Base-by-base conservation (phyloP, 1,140 invertebrate species). In the Drosophila yakuba region DNA sequence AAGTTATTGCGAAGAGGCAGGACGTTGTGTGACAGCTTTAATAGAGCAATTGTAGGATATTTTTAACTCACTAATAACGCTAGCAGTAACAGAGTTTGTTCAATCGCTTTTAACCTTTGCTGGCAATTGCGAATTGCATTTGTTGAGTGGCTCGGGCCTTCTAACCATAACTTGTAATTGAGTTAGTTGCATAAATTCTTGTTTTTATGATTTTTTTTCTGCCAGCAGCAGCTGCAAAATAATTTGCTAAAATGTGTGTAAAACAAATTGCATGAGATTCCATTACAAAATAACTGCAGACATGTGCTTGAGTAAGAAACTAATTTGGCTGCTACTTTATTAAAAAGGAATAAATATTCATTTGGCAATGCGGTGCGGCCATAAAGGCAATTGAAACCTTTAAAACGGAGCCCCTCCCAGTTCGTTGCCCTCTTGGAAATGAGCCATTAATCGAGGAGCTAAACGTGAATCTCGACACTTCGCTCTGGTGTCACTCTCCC, bases 261-360 rank as follows among this genome's bases (percentile, higher is more conserved):
- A 67, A 67, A 67, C 61, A 67, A 67, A 67, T 67, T 66, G 44
- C 60, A n/a, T 51, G 28, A n/a, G 63, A 67, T 58, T 20, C n/a
- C 25, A 41, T 39, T 67, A 64, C 44, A 50, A 67, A 67, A 67
- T 64, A 64, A 38, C 15, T 20, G 43, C 43, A 15, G 35, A 43
- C 17, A 61, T 59, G 2, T 20, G 51, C 51, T 14, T 38, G 12
- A 20, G 17, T 51, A 20, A 52, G 36, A 62, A 32, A 25, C 36
- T 32, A 58, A 62, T 62, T 59, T 28, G 54, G 17, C 10, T 23
- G 28, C 25, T 59, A 28, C 54, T 66, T 48, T 66, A 66, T 66
- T 66, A 66, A 67, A 41, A 66, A 64, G 25, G 61, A 64, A 69
- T 69, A 69, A 69, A 69, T 69, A 69, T 69, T 50, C 43, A 67